Base-by-base conservation (phyloP, 2,113 vertebrate species). In the Lutjanus erythropterus region DNA sequence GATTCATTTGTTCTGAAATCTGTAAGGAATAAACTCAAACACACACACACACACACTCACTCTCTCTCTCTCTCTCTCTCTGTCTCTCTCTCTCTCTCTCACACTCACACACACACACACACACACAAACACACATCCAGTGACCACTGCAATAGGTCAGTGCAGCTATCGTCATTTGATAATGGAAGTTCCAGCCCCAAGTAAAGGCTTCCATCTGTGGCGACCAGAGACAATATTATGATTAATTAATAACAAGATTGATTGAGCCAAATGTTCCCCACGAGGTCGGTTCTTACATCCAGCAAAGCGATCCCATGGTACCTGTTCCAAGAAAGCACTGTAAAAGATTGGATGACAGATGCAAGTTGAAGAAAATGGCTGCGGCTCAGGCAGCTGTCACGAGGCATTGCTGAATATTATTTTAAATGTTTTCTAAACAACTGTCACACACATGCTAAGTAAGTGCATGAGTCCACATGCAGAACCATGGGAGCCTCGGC, bases 211-310 rank as follows among this genome's bases (percentile, higher is more conserved):
- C 83, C 86, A 87, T 87, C 81, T 90, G 86, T 81, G 79, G 80
- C 82, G 64, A 86, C 69, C 71, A 78, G 80, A 85, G 87, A 90
- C 91, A 90, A 90, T 86, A 86, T 87, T 88, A 58, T 92, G 88
- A 94, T 93, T 92, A 92, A 93, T 91, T 92, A 90, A 92, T 80
- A 85, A 84, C 72, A 67, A 61, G 87, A 89, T 81, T 88, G 91
- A 93, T 90, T 90, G 89, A 33, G 90, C 88, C 85, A 89, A 91
- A 92, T 89, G 81, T 92, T 89, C 76, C 82, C 71, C 81, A 61
- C 5, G 81, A 81, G 88, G 66, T 86, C 50, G 56, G 68, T 35
- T 71, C 66, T 77, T 62, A 66, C 60, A 78, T 90, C 72, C 72
- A 89, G 81, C 55, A 70, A 71, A 50, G 50, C 74, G 75, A 90